Conservation (phyloP, 2,113 vertebrate genomes). For the Stigmatopora argus region DNA sequence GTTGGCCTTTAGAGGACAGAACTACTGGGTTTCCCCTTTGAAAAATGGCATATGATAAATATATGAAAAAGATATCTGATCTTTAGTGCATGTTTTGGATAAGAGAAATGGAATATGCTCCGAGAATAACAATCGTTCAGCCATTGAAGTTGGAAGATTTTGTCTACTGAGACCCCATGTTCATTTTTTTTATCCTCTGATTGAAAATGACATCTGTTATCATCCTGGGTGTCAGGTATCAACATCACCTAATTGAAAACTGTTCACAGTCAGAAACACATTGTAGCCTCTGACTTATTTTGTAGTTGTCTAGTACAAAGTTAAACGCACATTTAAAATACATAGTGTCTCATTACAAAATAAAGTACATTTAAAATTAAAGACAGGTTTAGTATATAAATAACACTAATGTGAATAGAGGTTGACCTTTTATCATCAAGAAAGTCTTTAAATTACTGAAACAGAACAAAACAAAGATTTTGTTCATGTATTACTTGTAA, state of each 20-base stretch:
- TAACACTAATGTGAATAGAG: too few relatives aligned
- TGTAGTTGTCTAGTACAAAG: background rate
- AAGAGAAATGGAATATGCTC: slow-evolving; percentile 1
- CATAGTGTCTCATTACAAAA: background rate
- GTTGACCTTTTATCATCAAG: too few relatives aligned
- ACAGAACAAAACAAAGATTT: too few relatives aligned
- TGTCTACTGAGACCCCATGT: slow-evolving; percentile 12
- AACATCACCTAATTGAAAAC: background rate
- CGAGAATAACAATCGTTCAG: slow-evolving; percentile 3
- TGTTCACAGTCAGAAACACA: background rate
- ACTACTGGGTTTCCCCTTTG: slow-evolving; percentile 7
- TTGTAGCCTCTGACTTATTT: too few relatives aligned
- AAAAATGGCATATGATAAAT: slow-evolving; percentile 17
- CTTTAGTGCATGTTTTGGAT: slow-evolving; percentile 6
- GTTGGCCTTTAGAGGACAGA: slow-evolving; percentile 17
- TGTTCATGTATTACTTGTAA: too few relatives aligned
- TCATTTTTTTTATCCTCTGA: slow-evolving; percentile 15
- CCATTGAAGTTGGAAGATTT: slow-evolving; percentile 13
- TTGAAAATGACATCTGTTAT: background rate
- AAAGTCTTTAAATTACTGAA: too few relatives aligned
- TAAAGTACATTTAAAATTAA: too few relatives aligned
- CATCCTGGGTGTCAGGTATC: background rate
- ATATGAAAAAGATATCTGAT: slow-evolving; percentile 15
- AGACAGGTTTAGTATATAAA: too few relatives aligned
- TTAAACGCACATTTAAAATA: background rate